Conservation (phyloP, 2,797 vertebrate species). For the Peromyscus attwateri region DNA sequence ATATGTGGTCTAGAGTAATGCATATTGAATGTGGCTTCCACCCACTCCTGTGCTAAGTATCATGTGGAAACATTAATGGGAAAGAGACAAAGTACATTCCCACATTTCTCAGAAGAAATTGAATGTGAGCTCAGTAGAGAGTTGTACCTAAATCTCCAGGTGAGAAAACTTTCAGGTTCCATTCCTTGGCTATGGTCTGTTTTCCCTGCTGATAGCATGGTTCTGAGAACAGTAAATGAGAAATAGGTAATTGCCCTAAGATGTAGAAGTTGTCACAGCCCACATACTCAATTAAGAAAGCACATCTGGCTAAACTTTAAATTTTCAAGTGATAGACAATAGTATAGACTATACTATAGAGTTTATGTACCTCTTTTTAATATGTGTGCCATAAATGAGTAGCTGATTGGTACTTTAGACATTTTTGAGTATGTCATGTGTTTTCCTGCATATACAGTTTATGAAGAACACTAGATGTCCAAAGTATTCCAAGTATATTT, state of each 20-base stretch:
- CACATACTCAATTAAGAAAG: background rate
- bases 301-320: background rate
- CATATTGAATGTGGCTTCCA: background rate
- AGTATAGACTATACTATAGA: background rate
- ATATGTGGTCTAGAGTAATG: slow-evolving; percentile 25
- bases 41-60: background rate
- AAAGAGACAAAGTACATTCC: background rate
- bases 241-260: background rate
- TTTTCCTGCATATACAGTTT: background rate
- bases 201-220: background rate
- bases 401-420: background rate
- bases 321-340: background rate
- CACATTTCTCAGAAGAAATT: background rate
- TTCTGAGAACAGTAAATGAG: background rate
- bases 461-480: background rate
- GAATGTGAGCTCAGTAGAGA: background rate
- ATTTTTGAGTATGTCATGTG: background rate
- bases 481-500: background rate
- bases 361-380: background rate
- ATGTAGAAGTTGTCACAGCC: background rate
- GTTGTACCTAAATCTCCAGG: background rate
- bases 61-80: background rate
- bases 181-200: background rate
- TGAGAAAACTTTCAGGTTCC: background rate
- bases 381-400: background rate